Conservation (phyloP, 2,113 vertebrate species). For the Strix aluco region DNA sequence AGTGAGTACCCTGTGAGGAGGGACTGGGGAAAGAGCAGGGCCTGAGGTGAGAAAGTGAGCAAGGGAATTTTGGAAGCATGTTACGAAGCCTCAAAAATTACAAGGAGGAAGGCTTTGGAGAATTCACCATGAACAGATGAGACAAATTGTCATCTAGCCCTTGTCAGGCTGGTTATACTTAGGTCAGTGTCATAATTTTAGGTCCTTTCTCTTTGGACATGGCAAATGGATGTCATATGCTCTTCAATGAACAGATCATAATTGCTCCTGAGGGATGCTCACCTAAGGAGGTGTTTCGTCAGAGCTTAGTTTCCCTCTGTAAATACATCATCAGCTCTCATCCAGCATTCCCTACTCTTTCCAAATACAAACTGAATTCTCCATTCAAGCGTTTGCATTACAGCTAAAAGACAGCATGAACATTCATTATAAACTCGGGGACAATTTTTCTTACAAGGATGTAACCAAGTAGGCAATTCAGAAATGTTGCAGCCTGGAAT, state of each 20-base stretch:
- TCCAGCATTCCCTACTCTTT: not conserved
- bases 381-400: not conserved
- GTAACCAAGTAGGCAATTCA: not conserved
- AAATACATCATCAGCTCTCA: not conserved
- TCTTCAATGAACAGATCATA: not conserved
- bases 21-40: not conserved
- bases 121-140: not conserved
- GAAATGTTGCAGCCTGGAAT: not conserved
- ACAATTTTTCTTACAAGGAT: not conserved
- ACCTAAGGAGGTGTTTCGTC: not conserved
- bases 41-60: not conserved
- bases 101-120: not conserved
- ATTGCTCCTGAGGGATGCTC: not conserved
- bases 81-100: not conserved
- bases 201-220: not conserved
- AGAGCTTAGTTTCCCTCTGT: not conserved
- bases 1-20: not conserved
- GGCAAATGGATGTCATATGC: not conserved
- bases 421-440: not conserved
- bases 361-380: not conserved
- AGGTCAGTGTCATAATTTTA: not conserved
- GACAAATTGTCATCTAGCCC: not conserved
- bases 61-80: not conserved
- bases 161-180: not conserved
- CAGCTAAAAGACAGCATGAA: not conserved